A percentile compares a stretch with the other conserved stretches of the same genome.
phyloP scores from a whole-genome alignment of 2,888 invertebrate genomes.

The Unio pictorum region DNA sequence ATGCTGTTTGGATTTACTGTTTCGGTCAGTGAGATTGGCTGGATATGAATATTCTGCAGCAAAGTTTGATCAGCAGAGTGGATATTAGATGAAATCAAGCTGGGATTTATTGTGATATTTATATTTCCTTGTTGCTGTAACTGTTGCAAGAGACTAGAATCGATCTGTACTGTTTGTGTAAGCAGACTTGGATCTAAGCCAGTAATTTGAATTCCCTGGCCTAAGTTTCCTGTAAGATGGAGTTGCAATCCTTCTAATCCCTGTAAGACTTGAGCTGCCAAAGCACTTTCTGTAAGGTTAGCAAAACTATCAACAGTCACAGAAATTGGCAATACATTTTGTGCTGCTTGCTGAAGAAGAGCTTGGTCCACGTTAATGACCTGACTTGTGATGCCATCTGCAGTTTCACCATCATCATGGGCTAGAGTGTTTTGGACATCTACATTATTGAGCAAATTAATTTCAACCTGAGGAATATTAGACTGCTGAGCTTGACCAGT shows the following conservation, averaged over 20 bases:
- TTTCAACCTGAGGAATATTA: slow-evolving; percentile 17
- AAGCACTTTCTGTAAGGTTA: slow-evolving; percentile 43
- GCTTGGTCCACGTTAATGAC: slow-evolving; percentile 56
- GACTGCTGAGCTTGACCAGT: slow-evolving; percentile 18
- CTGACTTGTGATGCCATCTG: slow-evolving; percentile 17
- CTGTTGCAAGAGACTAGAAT: slow-evolving; percentile 73
- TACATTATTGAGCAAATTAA: slow-evolving; percentile 17
- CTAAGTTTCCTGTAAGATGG: slow-evolving; percentile 63
- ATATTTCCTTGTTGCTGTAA: slow-evolving; percentile 70
- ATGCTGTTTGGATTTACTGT: slow-evolving; percentile 57
- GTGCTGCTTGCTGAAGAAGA: slow-evolving; percentile 41
- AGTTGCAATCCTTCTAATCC: slow-evolving; percentile 69
- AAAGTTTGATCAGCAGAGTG: slow-evolving; percentile 47
- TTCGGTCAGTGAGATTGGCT: slow-evolving; percentile 47
- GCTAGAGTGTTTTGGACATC: slow-evolving; percentile 1
- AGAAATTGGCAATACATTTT: slow-evolving; percentile 58
- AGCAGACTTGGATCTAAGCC: slow-evolving; percentile 70
- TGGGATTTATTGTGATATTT: slow-evolving; percentile 68
- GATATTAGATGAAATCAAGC: slow-evolving; percentile 26
- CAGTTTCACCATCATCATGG: slow-evolving; percentile 4
- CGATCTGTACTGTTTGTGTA: slow-evolving; percentile 72
- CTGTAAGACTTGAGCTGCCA: slow-evolving; percentile 62
- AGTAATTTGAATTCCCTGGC: slow-evolving; percentile 70
- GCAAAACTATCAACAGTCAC: slow-evolving; percentile 49
- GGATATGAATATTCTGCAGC: slow-evolving; percentile 54